Evolutionary conservation across 2,797 vertebrate genomes (phyloP).

Genomic region (Echiichthys vipera): DNA sequence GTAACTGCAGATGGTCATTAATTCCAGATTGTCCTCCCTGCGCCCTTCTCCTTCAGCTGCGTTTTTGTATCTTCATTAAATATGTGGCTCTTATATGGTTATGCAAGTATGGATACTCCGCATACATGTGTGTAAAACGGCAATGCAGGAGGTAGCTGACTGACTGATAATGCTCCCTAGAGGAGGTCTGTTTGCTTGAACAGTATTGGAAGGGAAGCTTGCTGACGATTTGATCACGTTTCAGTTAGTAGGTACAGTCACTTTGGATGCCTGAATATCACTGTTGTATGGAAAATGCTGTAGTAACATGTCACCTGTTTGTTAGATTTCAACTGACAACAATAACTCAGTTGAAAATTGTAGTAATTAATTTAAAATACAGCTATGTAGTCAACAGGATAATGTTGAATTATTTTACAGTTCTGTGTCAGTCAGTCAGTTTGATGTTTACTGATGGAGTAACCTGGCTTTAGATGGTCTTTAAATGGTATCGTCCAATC

Average conservation of each 20-base stretch:
- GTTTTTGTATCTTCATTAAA: not conserved
- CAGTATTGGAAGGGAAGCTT: not conserved
- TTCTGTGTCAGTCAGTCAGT: not conserved
- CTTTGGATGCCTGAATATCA: not conserved
- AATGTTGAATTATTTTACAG: not conserved
- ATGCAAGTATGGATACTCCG: not conserved
- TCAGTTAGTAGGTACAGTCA: not conserved
- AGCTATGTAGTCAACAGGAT: not conserved
- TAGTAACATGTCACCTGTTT: not conserved
- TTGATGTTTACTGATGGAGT: constrained; percentile 1
- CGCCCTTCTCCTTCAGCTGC: not conserved
- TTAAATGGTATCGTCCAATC: constrained; percentile 7
- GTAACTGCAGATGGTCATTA: no score
- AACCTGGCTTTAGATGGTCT: constrained; percentile 2
- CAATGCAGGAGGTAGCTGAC: not conserved
- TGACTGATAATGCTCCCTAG: not conserved
- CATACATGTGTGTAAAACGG: not conserved
- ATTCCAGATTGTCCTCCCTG: not conserved
- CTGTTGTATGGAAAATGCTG: not conserved
- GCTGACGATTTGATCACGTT: not conserved
- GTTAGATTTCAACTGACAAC: not conserved
- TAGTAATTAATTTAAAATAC: fast-evolving
- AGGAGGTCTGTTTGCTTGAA: not conserved
- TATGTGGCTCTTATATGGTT: not conserved
- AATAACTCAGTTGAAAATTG: not conserved